These are phyloP conservation scores for Egretta garzetta DNA, from an alignment of 2,113 vertebrate species.

Conservation along the genomic window DNA sequence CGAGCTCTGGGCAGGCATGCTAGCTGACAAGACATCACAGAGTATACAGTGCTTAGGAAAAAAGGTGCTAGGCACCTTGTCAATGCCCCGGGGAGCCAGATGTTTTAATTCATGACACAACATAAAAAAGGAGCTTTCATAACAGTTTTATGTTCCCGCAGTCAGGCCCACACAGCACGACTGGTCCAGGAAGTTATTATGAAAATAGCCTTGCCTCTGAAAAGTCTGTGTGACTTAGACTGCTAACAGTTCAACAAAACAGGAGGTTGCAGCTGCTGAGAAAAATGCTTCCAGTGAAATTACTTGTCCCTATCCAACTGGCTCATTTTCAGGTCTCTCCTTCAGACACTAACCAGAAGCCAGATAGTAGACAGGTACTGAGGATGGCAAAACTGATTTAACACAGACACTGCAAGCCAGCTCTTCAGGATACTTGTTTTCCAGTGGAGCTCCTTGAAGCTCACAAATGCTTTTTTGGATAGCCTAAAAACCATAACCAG, in stretches of 20 bases:
- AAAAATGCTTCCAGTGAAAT: conserved; percentile 5
- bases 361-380: not conserved
- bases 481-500: not conserved
- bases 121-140: conserved; percentile 39
- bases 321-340: not conserved
- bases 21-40: not conserved
- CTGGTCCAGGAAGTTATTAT: conserved; percentile 47
- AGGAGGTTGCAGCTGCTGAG: conserved; percentile 49
- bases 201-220: conserved; percentile 50
- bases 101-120: conserved; percentile 47
- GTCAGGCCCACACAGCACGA: conserved; percentile 54
- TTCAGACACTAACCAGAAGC: not conserved
- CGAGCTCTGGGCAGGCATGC: not conserved
- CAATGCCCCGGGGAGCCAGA: not conserved
- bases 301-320: not conserved
- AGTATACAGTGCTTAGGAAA: not conserved
- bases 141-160: conserved; percentile 23
- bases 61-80: conserved; percentile 38
- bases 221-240: conserved; percentile 32
- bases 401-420: not conserved
- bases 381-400: not conserved
- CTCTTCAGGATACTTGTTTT: not conserved
- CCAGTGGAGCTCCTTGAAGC: not conserved
- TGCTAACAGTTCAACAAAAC: not conserved
- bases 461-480: not conserved